Percentiles rank a stretch among this genome's conserved stretches.
Conservation (phyloP, 2,888 invertebrate genomes). For the Stenurella melanura region DNA sequence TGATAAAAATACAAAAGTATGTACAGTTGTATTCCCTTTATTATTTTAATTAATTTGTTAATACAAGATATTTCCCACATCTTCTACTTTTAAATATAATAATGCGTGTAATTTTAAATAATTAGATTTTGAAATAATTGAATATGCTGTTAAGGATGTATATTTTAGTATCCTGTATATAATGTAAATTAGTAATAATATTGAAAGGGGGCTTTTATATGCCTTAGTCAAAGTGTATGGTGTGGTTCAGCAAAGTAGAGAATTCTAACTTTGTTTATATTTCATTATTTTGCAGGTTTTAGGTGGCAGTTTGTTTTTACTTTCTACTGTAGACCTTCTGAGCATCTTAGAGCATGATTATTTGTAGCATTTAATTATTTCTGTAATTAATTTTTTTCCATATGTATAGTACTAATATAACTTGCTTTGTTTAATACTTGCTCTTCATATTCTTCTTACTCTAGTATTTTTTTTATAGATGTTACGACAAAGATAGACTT, state of each 20-base stretch:
- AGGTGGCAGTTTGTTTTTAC: slow-evolving; percentile 38
- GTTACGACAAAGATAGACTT: slow-evolving; percentile 61
- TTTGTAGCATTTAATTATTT: slow-evolving; percentile 4
- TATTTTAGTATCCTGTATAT: neutral
- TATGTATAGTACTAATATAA: slow-evolving; percentile 46
- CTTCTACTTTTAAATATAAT: too few species aligned
- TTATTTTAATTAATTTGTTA: neutral
- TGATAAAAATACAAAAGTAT: neutral
- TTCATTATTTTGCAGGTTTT: slow-evolving; percentile 30
- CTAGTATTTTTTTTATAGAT: slow-evolving; percentile 65
- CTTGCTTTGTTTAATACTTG: slow-evolving; percentile 39
- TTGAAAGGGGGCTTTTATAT: neutral
- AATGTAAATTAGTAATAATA: neutral
- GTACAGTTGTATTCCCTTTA: neutral
- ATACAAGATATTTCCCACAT: too few species aligned
- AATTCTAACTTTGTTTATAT: slow-evolving; percentile 27
- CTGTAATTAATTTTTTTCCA: slow-evolving; percentile 34
- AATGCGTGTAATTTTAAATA: too few species aligned
- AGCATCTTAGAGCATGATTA: slow-evolving; percentile 19
- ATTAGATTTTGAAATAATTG: too few species aligned
- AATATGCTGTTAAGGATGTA: too few species aligned
- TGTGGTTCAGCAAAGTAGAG: neutral
- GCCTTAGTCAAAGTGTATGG: neutral
- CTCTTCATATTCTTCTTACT: slow-evolving; percentile 38
- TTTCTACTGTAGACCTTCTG: slow-evolving; percentile 23